Percentiles rank a stretch among this genome's conserved stretches.
These are phyloP conservation scores for Sisyra terminalis DNA, from an alignment of 2,888 invertebrate genomes.

Conservation along the genomic window DNA sequence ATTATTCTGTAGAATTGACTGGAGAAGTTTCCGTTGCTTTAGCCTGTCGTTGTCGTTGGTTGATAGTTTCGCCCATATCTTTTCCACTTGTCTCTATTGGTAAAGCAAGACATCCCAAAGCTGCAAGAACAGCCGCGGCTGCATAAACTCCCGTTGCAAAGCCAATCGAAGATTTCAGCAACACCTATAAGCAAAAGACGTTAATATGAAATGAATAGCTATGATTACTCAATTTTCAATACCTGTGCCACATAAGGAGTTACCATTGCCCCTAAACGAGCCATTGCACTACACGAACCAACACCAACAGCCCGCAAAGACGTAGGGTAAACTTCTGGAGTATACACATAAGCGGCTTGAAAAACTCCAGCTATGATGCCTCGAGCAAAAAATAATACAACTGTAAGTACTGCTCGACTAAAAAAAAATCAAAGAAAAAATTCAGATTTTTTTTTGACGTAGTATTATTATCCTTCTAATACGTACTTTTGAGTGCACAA, in stretches of 20 bases:
- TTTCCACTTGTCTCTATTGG: slow-evolving; percentile 75
- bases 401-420: slow-evolving; percentile 60
- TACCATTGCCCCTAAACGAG: slow-evolving; percentile 81
- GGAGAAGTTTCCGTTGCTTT: too few relatives aligned
- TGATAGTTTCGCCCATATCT: slow-evolving; percentile 41
- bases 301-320: slow-evolving; percentile 77
- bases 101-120: slow-evolving; percentile 56
- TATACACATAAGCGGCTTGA: slow-evolving; percentile 91
- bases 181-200: slow-evolving; percentile 42
- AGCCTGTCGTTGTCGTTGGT: slow-evolving; percentile 13
- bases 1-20: too few relatives aligned
- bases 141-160: slow-evolving; percentile 65
- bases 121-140: slow-evolving; percentile 56
- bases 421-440: slow-evolving; percentile 16
- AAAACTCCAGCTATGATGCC: slow-evolving; percentile 89
- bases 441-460: not conserved
- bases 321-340: slow-evolving; percentile 89
- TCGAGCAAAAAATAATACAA: slow-evolving; percentile 72
- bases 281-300: slow-evolving; percentile 84
- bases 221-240: too few relatives aligned
- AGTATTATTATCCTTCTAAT: slow-evolving; percentile 12
- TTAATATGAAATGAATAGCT: too few relatives aligned
- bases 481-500: slow-evolving; percentile 56
- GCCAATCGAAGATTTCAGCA: slow-evolving; percentile 54
- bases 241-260: slow-evolving; percentile 92